Base-by-base conservation (phyloP, 2,888 invertebrate genomes). In the Euzophera pinguis region DNA sequence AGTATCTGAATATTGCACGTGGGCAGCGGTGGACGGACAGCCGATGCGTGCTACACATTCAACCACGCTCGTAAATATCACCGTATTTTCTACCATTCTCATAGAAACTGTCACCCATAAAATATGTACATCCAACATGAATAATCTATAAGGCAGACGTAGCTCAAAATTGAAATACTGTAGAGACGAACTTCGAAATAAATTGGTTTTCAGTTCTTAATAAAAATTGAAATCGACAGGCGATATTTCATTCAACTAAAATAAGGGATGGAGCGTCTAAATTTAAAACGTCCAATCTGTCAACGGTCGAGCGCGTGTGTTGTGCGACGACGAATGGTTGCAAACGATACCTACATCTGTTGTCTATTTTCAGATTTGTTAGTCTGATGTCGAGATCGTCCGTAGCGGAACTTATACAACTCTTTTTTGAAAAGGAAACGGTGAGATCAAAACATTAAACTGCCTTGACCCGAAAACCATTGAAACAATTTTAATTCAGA, bases 251-350 rank as follows among this genome's bases (percentile, higher is more conserved):
- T 86, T 78, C 73, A 62, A 73, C 75, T 71, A 80, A 85, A 77
- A 85, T 86, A 85, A 87, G 87, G 81, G 78, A 84, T 78, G 75
- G 69, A 62, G 63, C 68, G 78, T 86, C 89, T 87, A 88, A 80
- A 84, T 84, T 80, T 87, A 85, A 84, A 81, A 73, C 73, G 75
- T 79, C 85, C 84, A 86, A 89, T 89, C 87, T 87, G 88, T 89
- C 89, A 88, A 88, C 89, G 84, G 86, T 74, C 71, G 83, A 81
- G 79, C 81, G 85, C 84, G 84, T 70, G 83, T 79, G 86, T 86
- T 85, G 83, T 81, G 81, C 81, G 84, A 84, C 85, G 81, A 81
- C 81, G 80, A 81, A 85, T 80, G 81, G 81, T 81, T 78, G 86
- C 88, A 79, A 86, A 83, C 84, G 87, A 81, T 81, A 80, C 80